Evolutionary conservation across 1,140 invertebrate genomes (phyloP).

Genomic region (Drosophila insularis): DNA sequence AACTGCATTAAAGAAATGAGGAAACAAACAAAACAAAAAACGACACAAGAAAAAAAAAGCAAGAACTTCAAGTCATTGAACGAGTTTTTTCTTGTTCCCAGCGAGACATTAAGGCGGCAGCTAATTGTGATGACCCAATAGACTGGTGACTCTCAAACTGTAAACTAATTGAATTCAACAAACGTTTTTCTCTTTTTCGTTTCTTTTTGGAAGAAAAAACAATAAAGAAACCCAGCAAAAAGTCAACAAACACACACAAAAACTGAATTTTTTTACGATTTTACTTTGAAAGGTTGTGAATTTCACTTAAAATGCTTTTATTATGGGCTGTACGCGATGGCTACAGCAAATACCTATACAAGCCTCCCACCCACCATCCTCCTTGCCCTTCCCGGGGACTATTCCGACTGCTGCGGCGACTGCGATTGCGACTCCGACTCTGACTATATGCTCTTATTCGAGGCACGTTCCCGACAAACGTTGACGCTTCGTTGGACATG

Average conservation of each 20-base stretch:
- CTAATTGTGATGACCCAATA: slow-evolving; percentile 40
- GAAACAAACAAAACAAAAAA: slow-evolving; percentile 11
- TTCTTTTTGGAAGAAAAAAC: background rate
- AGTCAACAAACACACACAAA: slow-evolving; percentile 24
- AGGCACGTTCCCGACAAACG: slow-evolving; percentile 69
- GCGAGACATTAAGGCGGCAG: slow-evolving; percentile 50
- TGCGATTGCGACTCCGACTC: background rate
- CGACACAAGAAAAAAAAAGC: background rate
- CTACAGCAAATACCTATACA: background rate
- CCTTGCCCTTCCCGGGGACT: background rate
- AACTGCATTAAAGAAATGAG: slow-evolving; percentile 39
- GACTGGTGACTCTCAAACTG: slow-evolving; percentile 25
- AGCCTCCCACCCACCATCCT: slow-evolving; percentile 18
- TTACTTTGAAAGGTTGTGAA: slow-evolving; percentile 70
- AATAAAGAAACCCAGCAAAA: slow-evolving; percentile 25
- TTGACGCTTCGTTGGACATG: slow-evolving; percentile 71
- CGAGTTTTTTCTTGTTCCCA: slow-evolving; percentile 27
- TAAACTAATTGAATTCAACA: slow-evolving; percentile 45
- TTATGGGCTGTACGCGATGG: slow-evolving; percentile 52
- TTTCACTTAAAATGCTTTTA: slow-evolving; percentile 80
- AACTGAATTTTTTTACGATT: slow-evolving; percentile 71
- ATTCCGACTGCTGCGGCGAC: background rate
- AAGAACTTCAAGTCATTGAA: slow-evolving; percentile 66
- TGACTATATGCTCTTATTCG: slow-evolving; percentile 61
- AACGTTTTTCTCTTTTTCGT: slow-evolving; percentile 25